A percentile compares a stretch with the other conserved stretches of the same genome.
Evolutionary conservation across 2,888 invertebrate species (phyloP).

Genomic region (Ormyrus thymus): DNA sequence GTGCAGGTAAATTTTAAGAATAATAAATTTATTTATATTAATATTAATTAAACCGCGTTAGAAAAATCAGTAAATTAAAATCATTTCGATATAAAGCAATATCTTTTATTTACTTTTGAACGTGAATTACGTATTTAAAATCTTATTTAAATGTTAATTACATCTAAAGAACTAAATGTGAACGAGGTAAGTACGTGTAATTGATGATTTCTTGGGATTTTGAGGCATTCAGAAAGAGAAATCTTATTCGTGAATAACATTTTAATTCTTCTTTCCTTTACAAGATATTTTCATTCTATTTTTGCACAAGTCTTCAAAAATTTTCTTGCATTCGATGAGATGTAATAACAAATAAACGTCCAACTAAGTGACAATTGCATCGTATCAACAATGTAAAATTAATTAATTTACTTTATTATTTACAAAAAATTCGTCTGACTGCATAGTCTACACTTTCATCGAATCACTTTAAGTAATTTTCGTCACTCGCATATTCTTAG

Average conservation of each 20-base stretch:
- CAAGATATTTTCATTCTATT: constrained; percentile 29
- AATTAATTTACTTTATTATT: constrained; percentile 29
- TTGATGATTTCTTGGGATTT: constrained; percentile 3
- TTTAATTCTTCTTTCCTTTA: constrained; percentile 38
- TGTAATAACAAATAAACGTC: constrained; percentile 23
- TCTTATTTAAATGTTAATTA: no score
- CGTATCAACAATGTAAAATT: constrained; percentile 21
- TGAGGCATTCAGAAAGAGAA: constrained; percentile 10
- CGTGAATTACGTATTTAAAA: no score
- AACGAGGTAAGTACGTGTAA: background rate
- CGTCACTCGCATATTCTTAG: background rate
- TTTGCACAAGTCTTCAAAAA: constrained; percentile 8
- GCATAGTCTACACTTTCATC: constrained; percentile 9
- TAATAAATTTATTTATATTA: no score
- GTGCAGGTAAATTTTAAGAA: no score
- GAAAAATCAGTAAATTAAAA: background rate
- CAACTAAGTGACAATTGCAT: constrained; percentile 2
- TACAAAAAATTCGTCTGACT: constrained; percentile 34
- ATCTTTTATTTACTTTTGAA: no score
- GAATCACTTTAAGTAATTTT: constrained; percentile 5
- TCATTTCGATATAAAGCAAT: no score
- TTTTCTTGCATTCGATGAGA: constrained; percentile 15
- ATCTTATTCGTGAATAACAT: constrained; percentile 24
- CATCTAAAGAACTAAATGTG: no score
- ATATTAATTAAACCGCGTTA: no score